These are phyloP conservation scores for Heteractis magnifica DNA, from an alignment of 92 coral and sea anemone genomes.

Conservation along the genomic window DNA sequence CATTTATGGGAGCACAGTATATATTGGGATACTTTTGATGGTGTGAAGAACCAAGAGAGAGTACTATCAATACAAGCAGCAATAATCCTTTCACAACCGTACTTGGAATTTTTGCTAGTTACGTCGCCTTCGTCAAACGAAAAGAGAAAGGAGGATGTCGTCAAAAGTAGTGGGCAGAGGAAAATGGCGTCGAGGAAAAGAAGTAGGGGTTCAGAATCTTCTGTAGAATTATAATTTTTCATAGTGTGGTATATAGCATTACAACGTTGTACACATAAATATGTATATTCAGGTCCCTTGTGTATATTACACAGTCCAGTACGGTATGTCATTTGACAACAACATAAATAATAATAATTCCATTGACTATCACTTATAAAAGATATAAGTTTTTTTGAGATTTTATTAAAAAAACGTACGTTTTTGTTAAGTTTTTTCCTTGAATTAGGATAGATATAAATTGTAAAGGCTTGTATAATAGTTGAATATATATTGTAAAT, in stretches of 20 bases:
- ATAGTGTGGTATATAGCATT: conserved; percentile 35
- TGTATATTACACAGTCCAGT: conserved; percentile 67
- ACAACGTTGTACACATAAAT: conserved; percentile 27
- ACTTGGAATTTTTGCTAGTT: conserved; percentile 93
- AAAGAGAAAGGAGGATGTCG: conserved; percentile 89
- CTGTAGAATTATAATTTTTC: conserved; percentile 75
- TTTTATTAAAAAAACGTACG: conserved; percentile 29
- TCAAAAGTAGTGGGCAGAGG: conserved; percentile 51
- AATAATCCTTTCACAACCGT: conserved; percentile 94
- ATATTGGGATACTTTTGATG: conserved; percentile 98
- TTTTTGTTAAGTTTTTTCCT: conserved; percentile 27
- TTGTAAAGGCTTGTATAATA: conserved; percentile 32
- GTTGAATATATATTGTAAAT: conserved; percentile 64
- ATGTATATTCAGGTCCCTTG: conserved; percentile 40
- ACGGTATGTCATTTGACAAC: conserved; percentile 47
- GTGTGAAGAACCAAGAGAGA: conserved; percentile 95
- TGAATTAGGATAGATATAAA: conserved; percentile 8
- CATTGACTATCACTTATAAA: conserved; percentile 36
- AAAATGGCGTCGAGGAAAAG: conserved; percentile 74
- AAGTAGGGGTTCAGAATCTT: conserved; percentile 74
- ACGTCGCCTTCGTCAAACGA: conserved; percentile 93
- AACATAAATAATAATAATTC: conserved; percentile 30
- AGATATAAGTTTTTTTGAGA: conserved; percentile 41
- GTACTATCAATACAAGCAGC: conserved; percentile 99
- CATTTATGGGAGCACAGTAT: conserved; percentile 99